A percentile compares a stretch with the other conserved stretches of the same genome.
Evolutionary conservation across 1,140 invertebrate species (phyloP).

Genomic region (Penaeus chinensis): DNA sequence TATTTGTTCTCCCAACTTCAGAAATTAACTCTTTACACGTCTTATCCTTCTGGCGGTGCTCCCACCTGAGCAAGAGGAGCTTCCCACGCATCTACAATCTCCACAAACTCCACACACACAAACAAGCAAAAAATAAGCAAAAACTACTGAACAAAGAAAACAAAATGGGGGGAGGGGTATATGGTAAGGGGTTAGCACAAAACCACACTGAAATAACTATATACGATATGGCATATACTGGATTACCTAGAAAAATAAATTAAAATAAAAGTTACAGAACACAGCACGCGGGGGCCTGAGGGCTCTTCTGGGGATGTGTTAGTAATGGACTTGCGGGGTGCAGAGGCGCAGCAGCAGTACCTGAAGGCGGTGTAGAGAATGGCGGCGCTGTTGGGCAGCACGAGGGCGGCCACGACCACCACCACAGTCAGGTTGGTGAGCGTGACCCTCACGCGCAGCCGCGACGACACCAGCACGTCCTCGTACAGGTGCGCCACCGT

Average conservation of each 20-base stretch:
- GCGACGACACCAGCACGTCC: slow-evolving; percentile 53
- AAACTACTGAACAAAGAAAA: too few species aligned
- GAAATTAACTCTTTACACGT: too few species aligned
- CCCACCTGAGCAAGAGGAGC: too few species aligned
- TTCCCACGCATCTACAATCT: too few species aligned
- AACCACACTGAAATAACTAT: too few species aligned
- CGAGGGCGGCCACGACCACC: slow-evolving; percentile 51
- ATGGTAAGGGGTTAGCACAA: too few species aligned
- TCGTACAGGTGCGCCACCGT: slow-evolving; percentile 57
- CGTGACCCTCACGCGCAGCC: slow-evolving; percentile 39
- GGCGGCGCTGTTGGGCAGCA: slow-evolving; percentile 50
- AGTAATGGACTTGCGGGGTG: not conserved
- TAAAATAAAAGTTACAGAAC: not conserved
- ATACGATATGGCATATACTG: not conserved
- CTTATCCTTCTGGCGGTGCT: too few species aligned
- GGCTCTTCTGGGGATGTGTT: not conserved
- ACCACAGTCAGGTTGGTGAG: slow-evolving; percentile 58
- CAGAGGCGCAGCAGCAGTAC: slow-evolving; percentile 24
- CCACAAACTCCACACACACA: too few species aligned
- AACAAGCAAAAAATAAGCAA: too few species aligned
- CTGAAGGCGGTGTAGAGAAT: slow-evolving; percentile 61
- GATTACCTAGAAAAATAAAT: not conserved
- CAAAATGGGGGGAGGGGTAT: too few species aligned
- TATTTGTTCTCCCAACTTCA: too few species aligned
- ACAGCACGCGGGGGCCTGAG: not conserved